Base-by-base conservation (phyloP, 2,797 vertebrate species). In the Sebastes melanostomus region DNA sequence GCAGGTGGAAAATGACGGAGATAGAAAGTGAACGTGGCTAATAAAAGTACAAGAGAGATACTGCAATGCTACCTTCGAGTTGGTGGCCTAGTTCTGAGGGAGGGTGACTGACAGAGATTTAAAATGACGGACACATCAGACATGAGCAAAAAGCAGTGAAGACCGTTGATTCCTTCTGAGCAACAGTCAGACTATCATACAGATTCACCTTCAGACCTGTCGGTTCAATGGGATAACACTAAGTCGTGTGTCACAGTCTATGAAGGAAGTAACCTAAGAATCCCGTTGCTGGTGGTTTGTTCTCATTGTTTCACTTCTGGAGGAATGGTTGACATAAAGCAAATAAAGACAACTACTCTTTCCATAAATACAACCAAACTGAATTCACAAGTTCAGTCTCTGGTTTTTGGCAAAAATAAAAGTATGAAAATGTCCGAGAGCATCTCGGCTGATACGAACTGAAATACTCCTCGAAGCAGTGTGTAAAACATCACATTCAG, bases 81-180 rank as follows among this genome's bases (percentile, higher is more conserved):
- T 56, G 62, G 82, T 80, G 74, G 85, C 83, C 70, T 72, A 75
- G 66, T 85, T 89, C 59, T 76, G 75, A 82, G 62, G 30, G 50
- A 81, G 9, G 61, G 54, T 75, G 81, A 89, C 50, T 89, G 90
- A 89, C 83, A 85, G 78, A 86, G 77, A 87, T 86, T 82, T 59
- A 69, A 82, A 82, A 76, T 88, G 81, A 91, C 72, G 81, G 77
- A 80, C 83, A 87, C 72, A 74, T 81, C 79, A 66, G 82, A 84
- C 80, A 86, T 88, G 76, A 85, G 66, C 69, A 68, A 69, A 30
- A 16, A 67, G 63, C 24, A 13, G 78, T n/a, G 66, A 14, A 63
- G 79, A 86, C 73, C 82, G 67, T 54, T 24, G 72, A 84, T 59
- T 78, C 80, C 60, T 13, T 60, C 73, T 62, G 73, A 66, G 68